Conservation (phyloP, 2,888 invertebrate genomes). For the Pilophorus perplexus region DNA sequence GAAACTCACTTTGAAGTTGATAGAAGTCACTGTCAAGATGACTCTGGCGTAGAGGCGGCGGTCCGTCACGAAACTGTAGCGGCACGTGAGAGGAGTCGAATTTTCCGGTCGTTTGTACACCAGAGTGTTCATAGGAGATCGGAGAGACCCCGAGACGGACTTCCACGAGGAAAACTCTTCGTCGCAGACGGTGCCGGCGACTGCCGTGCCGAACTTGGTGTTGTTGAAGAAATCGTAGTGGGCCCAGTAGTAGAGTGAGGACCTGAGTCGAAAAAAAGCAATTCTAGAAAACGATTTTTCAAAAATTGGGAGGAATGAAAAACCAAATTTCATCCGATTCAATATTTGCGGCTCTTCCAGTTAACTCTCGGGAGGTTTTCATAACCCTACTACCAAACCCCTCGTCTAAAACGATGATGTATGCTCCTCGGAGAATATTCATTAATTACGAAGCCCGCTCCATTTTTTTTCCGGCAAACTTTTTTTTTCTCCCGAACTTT, state of each 20-base stretch:
- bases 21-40: constrained; percentile 70
- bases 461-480: too few relatives aligned
- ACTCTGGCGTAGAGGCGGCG: constrained; percentile 77
- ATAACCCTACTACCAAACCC: too few relatives aligned
- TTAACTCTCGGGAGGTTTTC: too few relatives aligned
- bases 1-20: constrained; percentile 70
- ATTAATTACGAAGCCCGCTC: too few relatives aligned
- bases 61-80: constrained; percentile 81
- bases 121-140: constrained; percentile 82
- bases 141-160: constrained; percentile 68
- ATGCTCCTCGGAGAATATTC: too few relatives aligned
- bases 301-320: too few relatives aligned
- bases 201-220: constrained; percentile 78
- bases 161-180: constrained; percentile 86
- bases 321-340: too few relatives aligned
- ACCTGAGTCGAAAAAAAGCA: too few relatives aligned
- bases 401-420: too few relatives aligned
- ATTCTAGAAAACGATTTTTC: too few relatives aligned
- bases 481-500: too few relatives aligned
- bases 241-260: constrained; percentile 91
- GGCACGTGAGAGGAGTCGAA: constrained; percentile 61
- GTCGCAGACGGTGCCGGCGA: constrained; percentile 78
- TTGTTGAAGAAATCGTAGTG: constrained; percentile 93
- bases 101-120: constrained; percentile 70
- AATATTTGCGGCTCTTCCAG: too few relatives aligned